A percentile compares a stretch with the other conserved stretches of the same genome.
phyloP scores from a whole-genome alignment of 2,888 invertebrate species.

The Andrena praecox region DNA sequence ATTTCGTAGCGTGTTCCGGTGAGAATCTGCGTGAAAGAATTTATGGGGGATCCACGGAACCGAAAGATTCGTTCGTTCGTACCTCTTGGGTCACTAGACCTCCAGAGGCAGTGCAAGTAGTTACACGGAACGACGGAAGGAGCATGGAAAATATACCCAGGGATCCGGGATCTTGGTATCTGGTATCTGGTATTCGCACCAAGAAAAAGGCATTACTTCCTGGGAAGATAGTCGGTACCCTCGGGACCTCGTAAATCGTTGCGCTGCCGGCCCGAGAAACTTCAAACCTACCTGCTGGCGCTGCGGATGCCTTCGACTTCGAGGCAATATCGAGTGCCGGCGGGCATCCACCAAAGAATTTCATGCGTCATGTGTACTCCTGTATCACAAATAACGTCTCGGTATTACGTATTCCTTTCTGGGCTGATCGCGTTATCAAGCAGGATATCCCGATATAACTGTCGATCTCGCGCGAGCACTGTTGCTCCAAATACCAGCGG shows the following conservation, averaged over 20 bases:
- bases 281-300: conserved; percentile 71
- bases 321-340: conserved; percentile 66
- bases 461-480: neutral
- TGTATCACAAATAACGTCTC: conserved; percentile 44
- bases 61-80: conserved; percentile 68
- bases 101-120: conserved; percentile 34
- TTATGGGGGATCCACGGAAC: conserved; percentile 61
- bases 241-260: conserved; percentile 83
- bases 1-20: conserved; percentile 62
- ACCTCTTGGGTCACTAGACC: conserved; percentile 61
- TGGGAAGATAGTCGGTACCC: conserved; percentile 81
- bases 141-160: conserved; percentile 60
- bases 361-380: conserved; percentile 47
- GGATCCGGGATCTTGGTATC: conserved; percentile 59
- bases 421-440: neutral
- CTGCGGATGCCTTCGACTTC: conserved; percentile 66
- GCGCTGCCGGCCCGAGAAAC: conserved; percentile 70
- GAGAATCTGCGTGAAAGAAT: conserved; percentile 69
- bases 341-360: conserved; percentile 59
- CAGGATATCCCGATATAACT: conserved; percentile 7
- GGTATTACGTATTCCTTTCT: conserved; percentile 29
- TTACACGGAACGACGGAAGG: conserved; percentile 47
- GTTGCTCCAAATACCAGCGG: no score
- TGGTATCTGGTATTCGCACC: conserved; percentile 72
- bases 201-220: conserved; percentile 81